Base-by-base conservation (phyloP, 1,140 invertebrate genomes). In the Diploscapter pachys region DNA sequence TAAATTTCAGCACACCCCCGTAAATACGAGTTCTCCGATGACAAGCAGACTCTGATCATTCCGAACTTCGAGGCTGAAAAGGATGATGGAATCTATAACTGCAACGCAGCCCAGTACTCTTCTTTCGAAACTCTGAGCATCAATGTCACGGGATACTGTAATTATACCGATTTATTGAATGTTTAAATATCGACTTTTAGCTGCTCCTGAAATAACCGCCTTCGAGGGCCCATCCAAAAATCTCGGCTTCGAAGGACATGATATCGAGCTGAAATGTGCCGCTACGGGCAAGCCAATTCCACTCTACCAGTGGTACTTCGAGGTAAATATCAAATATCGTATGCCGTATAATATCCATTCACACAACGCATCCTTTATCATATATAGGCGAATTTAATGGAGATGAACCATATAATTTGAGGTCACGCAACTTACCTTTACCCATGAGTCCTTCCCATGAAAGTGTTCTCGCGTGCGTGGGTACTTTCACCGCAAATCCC, bases 51-150 rank as follows among this genome's bases (percentile, higher is more conserved):
- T 11, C 63, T 79, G 3, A 65, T 80, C 49, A 79, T 79, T 13
- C 77, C 78, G 8, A 51, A 79, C 50, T 79, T 72, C 67, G 66
- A 74, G 8, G 62, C 78, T 3, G 72, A 73, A 57, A 64, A 62
- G 50, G 78, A 79, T 53, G 78, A 79, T 61, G 78, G 78, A 31
- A 50, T 79, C n/a, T 79, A 79, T 31, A 54, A 65, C 63, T 79
- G 78, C 77, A 77, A 78, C 55, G 78, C 76, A 51, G 75, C 77
- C 49, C 72, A 78, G n/a, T 74, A 62, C 64, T 67, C 75, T 3
- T 71, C 75, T 3, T 78, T 79, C 48, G 77, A 79, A 48, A 73
- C 71, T 4, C 78, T 77, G n/a, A 31, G 57, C 52, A 80, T 79
- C 11, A 74, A 75, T 55, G 78, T 79, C 3, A 75, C 76, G 48